Evolutionary conservation across 2,888 invertebrate species (phyloP), one percentile per base, ranked within the genome.

Genomic region (Epiperipatus broadwayi): DNA sequence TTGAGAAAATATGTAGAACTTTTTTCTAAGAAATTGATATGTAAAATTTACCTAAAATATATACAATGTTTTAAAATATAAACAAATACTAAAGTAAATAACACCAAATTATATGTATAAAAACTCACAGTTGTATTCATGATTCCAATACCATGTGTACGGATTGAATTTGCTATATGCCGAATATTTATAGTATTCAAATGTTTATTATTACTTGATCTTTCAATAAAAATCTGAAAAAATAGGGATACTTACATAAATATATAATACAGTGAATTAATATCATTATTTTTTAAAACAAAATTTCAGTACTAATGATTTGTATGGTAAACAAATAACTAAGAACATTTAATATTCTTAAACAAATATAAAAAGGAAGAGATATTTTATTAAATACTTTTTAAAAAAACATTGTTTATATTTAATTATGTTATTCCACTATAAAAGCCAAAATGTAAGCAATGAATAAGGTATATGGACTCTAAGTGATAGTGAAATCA

Each of bases 91-190:
- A 12, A n/a, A 45, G 7, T 18, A 27, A 21, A 28, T 31, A 19
- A 25, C 18, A 21, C 22, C 45, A 12, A 25, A 21, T 19, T 30
- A 35, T 31, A n/a, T 39, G 22, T 12, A 44, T n/a, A 31, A 29
- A 21, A n/a, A 53, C 59, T 57, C 45, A 77, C 85, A 0, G 87
- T 84, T 0, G 87, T 87, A 53, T 84, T 87, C 71, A 89, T 84
- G 43, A 95, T 84, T 5, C 95, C 95, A 5, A 78, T 80, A 21
- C 95, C 95, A 55, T 95, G 93, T 0, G 91, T 91, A 50, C 91
- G 70, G 48, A 97, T 80, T 0, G 95, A 93, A 63, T 95, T 93
- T 0, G 91, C 87, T 42, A 95, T 77, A 55, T 97, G 93, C 4
- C 77, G 70, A 46, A 95, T 89, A 47, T 84, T 83, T 48, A 97